phyloP scores from a whole-genome alignment of 2,797 vertebrate genomes.

The Anas capensis region DNA sequence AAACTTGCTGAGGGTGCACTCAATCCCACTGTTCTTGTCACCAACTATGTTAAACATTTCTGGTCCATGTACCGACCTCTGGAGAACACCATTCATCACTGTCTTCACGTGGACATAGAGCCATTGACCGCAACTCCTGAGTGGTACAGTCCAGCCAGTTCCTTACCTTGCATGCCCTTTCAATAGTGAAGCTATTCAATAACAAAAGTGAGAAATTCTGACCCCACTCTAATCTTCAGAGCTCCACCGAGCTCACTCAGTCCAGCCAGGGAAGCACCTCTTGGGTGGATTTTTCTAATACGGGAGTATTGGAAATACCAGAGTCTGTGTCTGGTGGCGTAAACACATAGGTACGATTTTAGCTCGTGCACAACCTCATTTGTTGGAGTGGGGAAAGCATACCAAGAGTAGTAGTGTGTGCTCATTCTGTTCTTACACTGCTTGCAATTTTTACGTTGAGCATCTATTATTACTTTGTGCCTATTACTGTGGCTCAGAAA shows the following conservation, averaged over 20 bases:
- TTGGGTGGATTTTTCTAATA: neutral
- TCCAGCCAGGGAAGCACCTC: neutral
- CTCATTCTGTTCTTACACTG: neutral
- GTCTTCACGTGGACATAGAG: no score
- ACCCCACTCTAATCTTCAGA: neutral
- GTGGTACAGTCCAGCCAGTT: no score
- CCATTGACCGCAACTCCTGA: no score
- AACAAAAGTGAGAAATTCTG: neutral
- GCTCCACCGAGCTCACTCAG: neutral
- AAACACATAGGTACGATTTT: neutral
- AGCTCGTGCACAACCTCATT: neutral
- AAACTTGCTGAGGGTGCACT: no score
- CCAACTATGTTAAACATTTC: no score
- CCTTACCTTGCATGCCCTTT: neutral
- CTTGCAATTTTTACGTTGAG: neutral
- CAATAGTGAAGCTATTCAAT: neutral
- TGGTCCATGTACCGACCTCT: no score
- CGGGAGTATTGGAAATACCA: neutral
- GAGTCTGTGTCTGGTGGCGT: neutral
- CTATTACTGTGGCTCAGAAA: neutral
- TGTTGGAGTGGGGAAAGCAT: neutral
- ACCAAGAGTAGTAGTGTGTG: neutral
- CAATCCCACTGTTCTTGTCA: no score
- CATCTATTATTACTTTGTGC: neutral
- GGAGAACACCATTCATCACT: no score